Evolutionary conservation across 2,888 invertebrate species (phyloP).

Genomic region (Orgyia antiqua): DNA sequence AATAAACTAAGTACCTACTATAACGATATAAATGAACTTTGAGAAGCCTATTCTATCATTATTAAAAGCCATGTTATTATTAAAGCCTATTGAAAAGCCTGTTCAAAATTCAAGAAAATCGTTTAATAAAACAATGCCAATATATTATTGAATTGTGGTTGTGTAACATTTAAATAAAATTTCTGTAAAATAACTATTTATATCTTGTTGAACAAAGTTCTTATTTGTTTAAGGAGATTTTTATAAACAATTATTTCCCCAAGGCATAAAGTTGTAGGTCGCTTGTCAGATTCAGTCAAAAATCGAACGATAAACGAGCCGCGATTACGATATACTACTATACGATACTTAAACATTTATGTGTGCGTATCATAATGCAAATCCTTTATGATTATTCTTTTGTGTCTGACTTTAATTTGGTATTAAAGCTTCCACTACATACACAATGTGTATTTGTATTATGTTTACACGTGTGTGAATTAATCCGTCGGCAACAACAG

Average conservation of each 20-base stretch:
- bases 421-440: conserved; percentile 24
- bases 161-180: too few relatives aligned
- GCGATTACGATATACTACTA: conserved; percentile 22
- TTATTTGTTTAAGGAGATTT: too few relatives aligned
- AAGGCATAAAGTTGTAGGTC: conserved; percentile 22
- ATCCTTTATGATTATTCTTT: conserved; percentile 57
- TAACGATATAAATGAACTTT: too few relatives aligned
- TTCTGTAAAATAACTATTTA: too few relatives aligned
- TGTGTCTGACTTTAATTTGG: conserved; percentile 54
- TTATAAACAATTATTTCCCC: conserved; percentile 12
- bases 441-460: conserved; percentile 28
- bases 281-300: conserved; percentile 14
- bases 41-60: too few relatives aligned
- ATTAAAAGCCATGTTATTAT: too few relatives aligned
- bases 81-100: too few relatives aligned
- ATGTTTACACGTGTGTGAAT: conserved; percentile 29
- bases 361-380: conserved; percentile 55
- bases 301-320: conserved; percentile 23
- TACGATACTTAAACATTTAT: conserved; percentile 16
- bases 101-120: too few relatives aligned
- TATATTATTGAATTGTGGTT: too few relatives aligned
- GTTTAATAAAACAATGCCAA: too few relatives aligned
- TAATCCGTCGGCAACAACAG: conserved; percentile 73
- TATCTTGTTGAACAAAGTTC: too few relatives aligned
- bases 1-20: too few relatives aligned